Percentiles rank a stretch among this genome's conserved stretches.
Conservation (phyloP, 2,888 invertebrate genomes). For the Drosophila borealis region DNA sequence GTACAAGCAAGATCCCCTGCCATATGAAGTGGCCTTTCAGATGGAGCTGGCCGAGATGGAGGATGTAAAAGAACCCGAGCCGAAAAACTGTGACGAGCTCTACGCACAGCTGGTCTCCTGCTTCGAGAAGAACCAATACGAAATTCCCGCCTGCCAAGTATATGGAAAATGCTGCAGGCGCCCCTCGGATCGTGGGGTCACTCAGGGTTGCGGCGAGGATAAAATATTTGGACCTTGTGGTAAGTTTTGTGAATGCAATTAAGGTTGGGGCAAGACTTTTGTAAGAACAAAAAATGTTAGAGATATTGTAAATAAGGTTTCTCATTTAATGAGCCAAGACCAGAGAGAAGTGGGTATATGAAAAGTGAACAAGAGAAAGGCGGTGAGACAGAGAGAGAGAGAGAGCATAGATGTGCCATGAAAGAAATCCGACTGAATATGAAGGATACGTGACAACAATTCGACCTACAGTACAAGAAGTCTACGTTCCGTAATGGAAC, state of each 20-base stretch:
- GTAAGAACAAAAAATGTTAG: background rate
- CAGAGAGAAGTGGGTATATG: too few species aligned
- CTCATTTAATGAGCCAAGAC: too few species aligned
- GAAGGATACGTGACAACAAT: too few species aligned
- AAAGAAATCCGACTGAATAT: too few species aligned
- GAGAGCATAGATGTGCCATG: too few species aligned
- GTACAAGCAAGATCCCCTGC: slow-evolving; percentile 36
- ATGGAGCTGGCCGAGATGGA: slow-evolving; percentile 6
- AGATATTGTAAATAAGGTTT: background rate
- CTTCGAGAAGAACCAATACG: slow-evolving; percentile 25
- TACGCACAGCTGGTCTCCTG: slow-evolving; percentile 47
- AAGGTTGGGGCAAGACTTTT: background rate
- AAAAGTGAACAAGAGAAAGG: too few species aligned
- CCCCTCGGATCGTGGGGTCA: slow-evolving; percentile 5
- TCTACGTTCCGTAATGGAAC: too few species aligned
- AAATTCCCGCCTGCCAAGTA: slow-evolving; percentile 7
- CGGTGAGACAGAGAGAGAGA: too few species aligned
- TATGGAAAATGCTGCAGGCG: slow-evolving; percentile 45
- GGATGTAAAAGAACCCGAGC: slow-evolving; percentile 26
- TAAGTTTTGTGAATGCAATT: slow-evolving; percentile 5
- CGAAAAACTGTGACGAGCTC: slow-evolving; percentile 63
- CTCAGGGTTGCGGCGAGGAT: slow-evolving; percentile 33
- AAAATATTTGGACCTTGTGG: slow-evolving; percentile 12
- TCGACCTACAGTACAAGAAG: too few species aligned
- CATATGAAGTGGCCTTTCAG: slow-evolving; percentile 25